A percentile compares a stretch with the other conserved stretches of the same genome.
These are phyloP conservation scores for Hozukius guyotensis DNA, from an alignment of 2,797 vertebrate genomes.

Conservation along the genomic window DNA sequence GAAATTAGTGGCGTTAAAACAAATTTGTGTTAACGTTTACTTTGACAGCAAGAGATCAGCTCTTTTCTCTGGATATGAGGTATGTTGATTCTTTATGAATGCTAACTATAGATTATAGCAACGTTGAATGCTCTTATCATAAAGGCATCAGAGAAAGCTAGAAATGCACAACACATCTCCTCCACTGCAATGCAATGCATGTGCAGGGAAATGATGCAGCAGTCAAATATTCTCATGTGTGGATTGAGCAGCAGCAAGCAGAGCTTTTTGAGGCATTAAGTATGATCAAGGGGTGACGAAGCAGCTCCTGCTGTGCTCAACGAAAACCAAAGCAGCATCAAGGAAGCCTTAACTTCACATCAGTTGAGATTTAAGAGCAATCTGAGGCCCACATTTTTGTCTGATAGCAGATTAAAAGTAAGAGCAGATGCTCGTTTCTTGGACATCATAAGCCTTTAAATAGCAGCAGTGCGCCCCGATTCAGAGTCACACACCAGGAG, in stretches of 20 bases:
- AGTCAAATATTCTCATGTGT: background rate
- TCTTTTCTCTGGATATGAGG: background rate
- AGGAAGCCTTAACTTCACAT: slow-evolving; percentile 23
- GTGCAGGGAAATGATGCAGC: background rate
- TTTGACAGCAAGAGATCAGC: background rate
- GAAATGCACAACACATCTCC: background rate
- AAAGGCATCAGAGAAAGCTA: background rate
- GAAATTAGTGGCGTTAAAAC: too few relatives aligned
- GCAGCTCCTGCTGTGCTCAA: background rate
- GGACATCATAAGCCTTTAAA: slow-evolving; percentile 64
- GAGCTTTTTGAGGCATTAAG: slow-evolving; percentile 5
- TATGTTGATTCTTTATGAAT: background rate
- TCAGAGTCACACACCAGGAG: slow-evolving; percentile 43
- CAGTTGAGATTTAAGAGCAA: slow-evolving; percentile 26
- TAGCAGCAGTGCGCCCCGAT: slow-evolving; percentile 44
- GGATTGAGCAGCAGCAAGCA: background rate
- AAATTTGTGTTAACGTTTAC: too few relatives aligned
- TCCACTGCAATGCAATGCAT: background rate
- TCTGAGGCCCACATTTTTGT: background rate
- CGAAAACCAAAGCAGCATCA: slow-evolving; percentile 3
- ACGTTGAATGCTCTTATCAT: background rate
- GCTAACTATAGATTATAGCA: background rate
- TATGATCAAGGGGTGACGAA: background rate
- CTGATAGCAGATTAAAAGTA: slow-evolving; percentile 42
- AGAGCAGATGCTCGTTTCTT: slow-evolving; percentile 56